Percentiles rank a stretch among this genome's conserved stretches.
Conservation (phyloP, 2,113 vertebrate species). For the Nematolebias whitei region DNA sequence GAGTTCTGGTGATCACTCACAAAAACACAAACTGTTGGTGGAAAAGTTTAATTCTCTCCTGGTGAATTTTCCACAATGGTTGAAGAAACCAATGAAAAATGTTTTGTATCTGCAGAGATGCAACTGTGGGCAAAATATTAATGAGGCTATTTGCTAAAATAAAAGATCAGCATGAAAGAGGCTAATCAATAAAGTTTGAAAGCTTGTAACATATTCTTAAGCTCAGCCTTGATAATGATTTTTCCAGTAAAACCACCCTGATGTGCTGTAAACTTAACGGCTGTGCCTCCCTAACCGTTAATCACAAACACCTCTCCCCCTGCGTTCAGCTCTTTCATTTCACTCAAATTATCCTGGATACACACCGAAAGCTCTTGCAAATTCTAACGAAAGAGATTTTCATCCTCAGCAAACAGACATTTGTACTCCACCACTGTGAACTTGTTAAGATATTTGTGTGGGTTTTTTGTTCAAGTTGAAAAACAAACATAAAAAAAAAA, state of each 20-base stretch:
- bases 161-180: slow-evolving; percentile 5
- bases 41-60: neutral
- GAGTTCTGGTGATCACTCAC: slow-evolving; percentile 5
- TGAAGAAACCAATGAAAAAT: neutral
- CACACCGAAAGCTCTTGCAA: neutral
- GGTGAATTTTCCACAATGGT: neutral
- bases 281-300: slow-evolving; percentile 44
- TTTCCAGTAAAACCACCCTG: neutral
- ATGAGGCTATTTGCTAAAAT: slow-evolving; percentile 1
- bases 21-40: slow-evolving; percentile 7
- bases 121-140: neutral
- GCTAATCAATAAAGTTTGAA: neutral
- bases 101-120: neutral
- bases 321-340: slow-evolving; percentile 18
- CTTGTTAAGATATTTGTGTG: neutral
- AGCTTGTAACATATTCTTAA: slow-evolving; percentile 4
- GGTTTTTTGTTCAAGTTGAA: neutral
- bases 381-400: neutral
- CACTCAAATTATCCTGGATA: neutral
- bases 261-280: slow-evolving; percentile 1
- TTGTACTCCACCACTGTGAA: neutral
- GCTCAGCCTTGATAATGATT: neutral
- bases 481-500: neutral
- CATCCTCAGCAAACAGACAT: neutral
- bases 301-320: slow-evolving; percentile 34